These are phyloP conservation scores for Nesoenas mayeri DNA, from an alignment of 2,113 vertebrate species.

Conservation along the genomic window DNA sequence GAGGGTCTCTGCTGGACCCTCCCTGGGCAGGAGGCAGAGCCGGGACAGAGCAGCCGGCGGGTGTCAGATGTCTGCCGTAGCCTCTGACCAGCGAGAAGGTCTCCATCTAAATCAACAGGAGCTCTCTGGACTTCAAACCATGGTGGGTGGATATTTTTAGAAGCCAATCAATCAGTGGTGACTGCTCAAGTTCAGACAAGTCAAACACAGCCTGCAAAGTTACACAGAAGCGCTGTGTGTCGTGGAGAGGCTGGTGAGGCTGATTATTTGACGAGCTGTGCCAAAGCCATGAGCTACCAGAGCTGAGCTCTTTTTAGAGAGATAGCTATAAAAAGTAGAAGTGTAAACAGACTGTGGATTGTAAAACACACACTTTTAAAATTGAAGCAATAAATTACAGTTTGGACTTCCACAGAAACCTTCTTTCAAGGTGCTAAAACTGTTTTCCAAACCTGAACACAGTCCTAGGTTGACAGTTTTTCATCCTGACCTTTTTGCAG, in stretches of 20 bases:
- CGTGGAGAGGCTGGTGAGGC: background rate
- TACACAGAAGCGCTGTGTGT: slow-evolving; percentile 58
- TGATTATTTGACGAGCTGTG: background rate
- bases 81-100: slow-evolving; percentile 23
- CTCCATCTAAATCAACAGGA: slow-evolving; percentile 57
- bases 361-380: background rate
- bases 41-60: background rate
- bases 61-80: slow-evolving; percentile 34
- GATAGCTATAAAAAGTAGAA: background rate
- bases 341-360: slow-evolving; percentile 19
- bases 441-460: background rate
- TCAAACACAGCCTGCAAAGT: slow-evolving; percentile 66
- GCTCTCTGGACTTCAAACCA: slow-evolving; percentile 44
- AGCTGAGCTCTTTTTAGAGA: background rate
- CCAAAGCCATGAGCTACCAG: slow-evolving; percentile 13
- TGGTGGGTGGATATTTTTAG: slow-evolving; percentile 63
- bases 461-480: background rate
- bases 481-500: background rate
- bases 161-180: slow-evolving; percentile 67
- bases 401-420: background rate
- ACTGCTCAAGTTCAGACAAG: slow-evolving; percentile 69
- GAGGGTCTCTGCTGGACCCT: background rate
- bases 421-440: background rate
- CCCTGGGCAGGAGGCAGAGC: background rate
- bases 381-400: slow-evolving; percentile 14